Conservation (phyloP, 2,797 vertebrate species). For the Morus bassanus region DNA sequence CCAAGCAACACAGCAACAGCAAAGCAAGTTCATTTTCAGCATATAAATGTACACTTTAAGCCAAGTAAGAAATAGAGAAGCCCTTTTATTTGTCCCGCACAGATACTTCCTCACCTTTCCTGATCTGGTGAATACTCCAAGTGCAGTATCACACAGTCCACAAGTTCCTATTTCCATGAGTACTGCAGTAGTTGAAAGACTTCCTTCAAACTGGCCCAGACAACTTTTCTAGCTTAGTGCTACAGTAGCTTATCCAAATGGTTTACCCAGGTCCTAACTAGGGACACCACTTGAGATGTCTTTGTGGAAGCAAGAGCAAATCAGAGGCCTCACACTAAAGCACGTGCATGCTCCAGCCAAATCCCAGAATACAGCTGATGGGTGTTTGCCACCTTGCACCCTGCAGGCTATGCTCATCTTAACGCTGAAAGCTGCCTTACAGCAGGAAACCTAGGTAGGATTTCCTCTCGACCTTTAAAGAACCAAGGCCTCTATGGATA, state of each 20-base stretch:
- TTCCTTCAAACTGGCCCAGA: not conserved
- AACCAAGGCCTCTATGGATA: not conserved
- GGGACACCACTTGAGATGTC: not conserved
- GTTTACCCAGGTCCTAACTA: not conserved
- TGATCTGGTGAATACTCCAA: not conserved
- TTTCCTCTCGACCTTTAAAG: not conserved
- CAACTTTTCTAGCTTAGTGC: not conserved
- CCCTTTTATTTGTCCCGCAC: not conserved
- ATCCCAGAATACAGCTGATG: not conserved
- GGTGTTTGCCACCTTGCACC: not conserved
- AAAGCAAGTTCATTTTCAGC: not conserved
- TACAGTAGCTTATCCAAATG: not conserved
- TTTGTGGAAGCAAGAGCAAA: not conserved
- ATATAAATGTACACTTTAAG: not conserved
- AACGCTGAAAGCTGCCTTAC: not conserved
- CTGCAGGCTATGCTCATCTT: not conserved
- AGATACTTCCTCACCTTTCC: not conserved
- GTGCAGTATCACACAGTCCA: not conserved
- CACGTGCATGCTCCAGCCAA: fast-evolving
- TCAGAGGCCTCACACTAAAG: not conserved
- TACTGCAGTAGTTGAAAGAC: not conserved
- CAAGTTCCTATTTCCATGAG: not conserved
- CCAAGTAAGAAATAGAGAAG: not conserved
- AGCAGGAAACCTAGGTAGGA: not conserved
- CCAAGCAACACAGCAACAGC: not conserved